These are phyloP conservation scores for Trogon surrucura DNA, from an alignment of 2,113 vertebrate genomes.

Conservation along the genomic window DNA sequence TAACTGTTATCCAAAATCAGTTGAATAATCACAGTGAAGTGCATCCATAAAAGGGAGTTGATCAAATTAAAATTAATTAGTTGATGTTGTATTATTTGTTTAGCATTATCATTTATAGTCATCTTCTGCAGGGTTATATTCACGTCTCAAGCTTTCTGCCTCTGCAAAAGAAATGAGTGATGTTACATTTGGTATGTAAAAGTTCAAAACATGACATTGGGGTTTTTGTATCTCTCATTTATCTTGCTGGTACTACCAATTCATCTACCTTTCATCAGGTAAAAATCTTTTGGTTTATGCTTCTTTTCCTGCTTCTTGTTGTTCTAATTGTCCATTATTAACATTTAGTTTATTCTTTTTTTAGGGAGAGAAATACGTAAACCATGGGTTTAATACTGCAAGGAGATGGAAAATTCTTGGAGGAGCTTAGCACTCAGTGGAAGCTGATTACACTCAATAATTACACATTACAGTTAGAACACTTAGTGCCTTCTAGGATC, in stretches of 20 bases:
- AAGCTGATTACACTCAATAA: not conserved
- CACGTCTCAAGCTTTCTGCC: not conserved
- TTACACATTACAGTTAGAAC: not conserved
- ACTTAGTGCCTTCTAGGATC: not conserved
- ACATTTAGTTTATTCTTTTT: not conserved
- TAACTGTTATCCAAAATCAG: not conserved
- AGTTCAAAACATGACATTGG: not conserved
- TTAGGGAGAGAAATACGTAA: not conserved
- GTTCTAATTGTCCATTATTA: not conserved
- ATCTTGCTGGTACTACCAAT: not conserved
- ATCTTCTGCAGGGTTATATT: not conserved
- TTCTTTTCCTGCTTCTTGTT: not conserved
- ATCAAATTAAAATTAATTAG: conserved; percentile 50
- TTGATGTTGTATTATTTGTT: not conserved
- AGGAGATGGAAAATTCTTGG: not conserved
- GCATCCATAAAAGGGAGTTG: not conserved
- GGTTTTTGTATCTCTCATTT: not conserved
- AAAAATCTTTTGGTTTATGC: not conserved
- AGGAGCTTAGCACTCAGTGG: not conserved
- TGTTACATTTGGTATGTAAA: not conserved
- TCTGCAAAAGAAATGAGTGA: not conserved
- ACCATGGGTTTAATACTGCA: not conserved
- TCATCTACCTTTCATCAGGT: not conserved
- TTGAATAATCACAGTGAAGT: not conserved
- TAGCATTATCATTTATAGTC: not conserved